phyloP scores from a whole-genome alignment of 2,888 invertebrate species.

The Loripinus fragilis region DNA sequence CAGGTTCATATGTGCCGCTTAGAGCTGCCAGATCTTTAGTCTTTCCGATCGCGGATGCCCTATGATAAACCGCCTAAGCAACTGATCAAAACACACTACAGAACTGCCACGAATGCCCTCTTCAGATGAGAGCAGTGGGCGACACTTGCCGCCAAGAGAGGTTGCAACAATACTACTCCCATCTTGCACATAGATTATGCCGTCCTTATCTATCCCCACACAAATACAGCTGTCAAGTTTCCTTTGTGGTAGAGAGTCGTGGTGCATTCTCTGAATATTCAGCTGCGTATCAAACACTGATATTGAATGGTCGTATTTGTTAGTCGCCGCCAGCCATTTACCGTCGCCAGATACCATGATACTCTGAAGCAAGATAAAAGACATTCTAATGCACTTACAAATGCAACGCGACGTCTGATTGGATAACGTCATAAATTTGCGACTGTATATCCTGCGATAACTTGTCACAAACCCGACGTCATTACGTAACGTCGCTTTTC shows the following conservation, averaged over 20 bases:
- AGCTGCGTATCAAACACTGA: slow-evolving; percentile 6
- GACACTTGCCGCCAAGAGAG: not conserved
- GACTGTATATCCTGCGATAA: too few species aligned
- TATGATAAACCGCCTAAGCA: not conserved
- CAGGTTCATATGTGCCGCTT: too few species aligned
- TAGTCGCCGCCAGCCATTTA: not conserved
- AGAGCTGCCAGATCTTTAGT: slow-evolving; percentile 7
- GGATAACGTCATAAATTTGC: too few species aligned
- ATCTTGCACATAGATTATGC: not conserved
- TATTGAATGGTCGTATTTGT: slow-evolving; percentile 10
- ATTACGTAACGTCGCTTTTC: too few species aligned
- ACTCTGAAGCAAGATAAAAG: not conserved
- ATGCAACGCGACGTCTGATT: too few species aligned
- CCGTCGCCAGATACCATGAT: not conserved
- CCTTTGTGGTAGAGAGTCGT: slow-evolving; percentile 3
- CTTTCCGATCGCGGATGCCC: not conserved
- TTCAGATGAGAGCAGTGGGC: not conserved
- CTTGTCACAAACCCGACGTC: too few species aligned
- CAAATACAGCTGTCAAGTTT: not conserved
- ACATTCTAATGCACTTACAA: too few species aligned
- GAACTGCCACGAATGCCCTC: not conserved
- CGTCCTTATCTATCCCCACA: not conserved
- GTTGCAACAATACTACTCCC: not conserved
- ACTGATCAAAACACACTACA: not conserved
- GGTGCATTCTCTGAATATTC: not conserved